Evolutionary conservation across 2,888 invertebrate species (phyloP).

Genomic region (Troides oblongomaculatus): DNA sequence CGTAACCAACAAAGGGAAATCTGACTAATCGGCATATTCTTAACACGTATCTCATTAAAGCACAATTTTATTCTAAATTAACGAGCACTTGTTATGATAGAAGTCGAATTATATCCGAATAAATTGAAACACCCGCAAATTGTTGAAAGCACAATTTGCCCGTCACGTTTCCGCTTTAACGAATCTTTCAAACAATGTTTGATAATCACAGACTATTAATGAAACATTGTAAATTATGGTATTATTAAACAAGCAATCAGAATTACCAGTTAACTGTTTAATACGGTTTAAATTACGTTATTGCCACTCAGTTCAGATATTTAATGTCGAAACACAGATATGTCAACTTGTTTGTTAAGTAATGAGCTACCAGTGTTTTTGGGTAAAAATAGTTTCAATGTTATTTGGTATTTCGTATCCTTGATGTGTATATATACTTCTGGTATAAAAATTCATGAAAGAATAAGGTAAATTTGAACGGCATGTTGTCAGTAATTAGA

Average conservation of each 20-base stretch:
- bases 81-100: conserved; percentile 18
- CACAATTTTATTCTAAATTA: conserved; percentile 21
- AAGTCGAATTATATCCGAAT: conserved; percentile 6
- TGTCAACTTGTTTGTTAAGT: too few species aligned
- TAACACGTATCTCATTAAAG: conserved; percentile 21
- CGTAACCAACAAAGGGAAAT: neutral
- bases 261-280: neutral
- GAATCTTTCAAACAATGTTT: conserved; percentile 12
- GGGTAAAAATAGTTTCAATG: too few species aligned
- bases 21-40: conserved; percentile 4
- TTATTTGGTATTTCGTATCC: neutral
- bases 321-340: neutral
- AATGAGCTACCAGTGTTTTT: too few species aligned
- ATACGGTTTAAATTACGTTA: neutral
- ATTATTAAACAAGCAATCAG: neutral
- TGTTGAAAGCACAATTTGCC: conserved; percentile 15
- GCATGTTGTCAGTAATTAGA: neutral
- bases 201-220: conserved; percentile 3
- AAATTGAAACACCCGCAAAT: conserved; percentile 15
- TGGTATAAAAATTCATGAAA: neutral
- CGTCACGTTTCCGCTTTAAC: conserved; percentile 21
- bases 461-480: neutral
- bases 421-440: neutral
- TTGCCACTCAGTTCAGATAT: neutral
- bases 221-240: conserved; percentile 6